Conservation (phyloP, 2,797 vertebrate species). For the Poeciliopsis gracilis region DNA sequence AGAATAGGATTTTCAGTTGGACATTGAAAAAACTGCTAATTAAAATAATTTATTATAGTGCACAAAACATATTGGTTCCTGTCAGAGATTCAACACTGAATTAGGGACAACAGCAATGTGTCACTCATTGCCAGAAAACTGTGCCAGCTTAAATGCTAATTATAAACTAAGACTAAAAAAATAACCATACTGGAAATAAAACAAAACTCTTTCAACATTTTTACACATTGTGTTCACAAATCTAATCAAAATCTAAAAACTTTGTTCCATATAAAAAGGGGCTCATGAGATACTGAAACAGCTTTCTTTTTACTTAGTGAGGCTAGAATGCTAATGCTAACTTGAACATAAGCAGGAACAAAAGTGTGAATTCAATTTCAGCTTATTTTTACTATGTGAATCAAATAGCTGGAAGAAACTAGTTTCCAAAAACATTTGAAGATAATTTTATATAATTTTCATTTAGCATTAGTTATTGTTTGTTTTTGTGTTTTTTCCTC, state of each 20-base stretch:
- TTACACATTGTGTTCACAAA: background rate
- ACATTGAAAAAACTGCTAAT: background rate
- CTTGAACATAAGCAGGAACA: background rate
- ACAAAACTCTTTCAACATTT: background rate
- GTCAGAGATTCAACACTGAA: background rate
- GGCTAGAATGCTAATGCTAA: background rate
- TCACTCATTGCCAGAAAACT: background rate
- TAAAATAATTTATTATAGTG: background rate
- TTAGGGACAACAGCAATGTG: background rate
- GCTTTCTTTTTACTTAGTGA: background rate
- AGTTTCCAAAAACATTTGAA: background rate
- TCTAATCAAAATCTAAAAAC: background rate
- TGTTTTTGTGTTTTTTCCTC: background rate
- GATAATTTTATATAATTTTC: background rate
- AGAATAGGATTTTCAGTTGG: background rate
- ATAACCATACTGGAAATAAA: background rate
- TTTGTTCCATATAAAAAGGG: background rate
- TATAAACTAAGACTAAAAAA: background rate
- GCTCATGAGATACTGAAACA: background rate
- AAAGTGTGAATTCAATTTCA: background rate
- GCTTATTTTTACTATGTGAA: background rate
- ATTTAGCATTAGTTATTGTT: background rate
- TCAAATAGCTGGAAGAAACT: background rate
- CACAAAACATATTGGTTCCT: background rate
- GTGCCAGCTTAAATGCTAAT: background rate